These are phyloP conservation scores for Rhineura floridana DNA, from an alignment of 2,113 vertebrate genomes.

Conservation along the genomic window DNA sequence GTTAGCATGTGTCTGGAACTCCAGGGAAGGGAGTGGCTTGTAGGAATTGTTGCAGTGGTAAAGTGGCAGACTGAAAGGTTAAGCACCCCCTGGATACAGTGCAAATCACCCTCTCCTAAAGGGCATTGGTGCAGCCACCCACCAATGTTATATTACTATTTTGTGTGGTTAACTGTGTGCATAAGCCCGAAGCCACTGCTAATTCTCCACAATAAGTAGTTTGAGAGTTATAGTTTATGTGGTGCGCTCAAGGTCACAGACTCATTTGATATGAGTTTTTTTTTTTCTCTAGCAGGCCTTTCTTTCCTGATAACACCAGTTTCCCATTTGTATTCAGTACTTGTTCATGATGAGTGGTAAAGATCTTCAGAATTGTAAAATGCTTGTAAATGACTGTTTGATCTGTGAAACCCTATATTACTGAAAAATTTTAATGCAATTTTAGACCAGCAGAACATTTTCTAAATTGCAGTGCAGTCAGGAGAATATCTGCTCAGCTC, in stretches of 20 bases:
- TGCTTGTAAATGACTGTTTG: constrained; percentile 51
- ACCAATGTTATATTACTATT: neutral
- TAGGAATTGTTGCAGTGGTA: neutral
- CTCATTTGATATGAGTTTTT: neutral
- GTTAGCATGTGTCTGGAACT: neutral
- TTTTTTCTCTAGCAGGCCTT: neutral
- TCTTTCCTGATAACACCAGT: neutral
- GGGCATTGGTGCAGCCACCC: neutral
- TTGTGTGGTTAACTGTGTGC: neutral
- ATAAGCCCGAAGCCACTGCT: neutral
- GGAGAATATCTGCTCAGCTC: constrained; percentile 24
- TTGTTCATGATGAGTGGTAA: constrained; percentile 44
- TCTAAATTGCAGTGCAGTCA: constrained; percentile 31
- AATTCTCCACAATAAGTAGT: constrained; percentile 5
- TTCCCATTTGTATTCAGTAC: neutral
- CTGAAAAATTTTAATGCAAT: constrained; percentile 55
- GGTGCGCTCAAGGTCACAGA: neutral
- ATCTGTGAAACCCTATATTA: constrained; percentile 37
- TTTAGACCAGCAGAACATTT: constrained; percentile 55
- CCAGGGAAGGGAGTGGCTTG: neutral
- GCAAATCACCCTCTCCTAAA: neutral
- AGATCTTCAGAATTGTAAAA: constrained; percentile 48
- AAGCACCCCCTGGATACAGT: neutral
- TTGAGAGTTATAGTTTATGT: neutral
- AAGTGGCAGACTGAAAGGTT: neutral